Evolutionary conservation across 2,888 invertebrate genomes (phyloP).

Genomic region (Thalpophila matura): DNA sequence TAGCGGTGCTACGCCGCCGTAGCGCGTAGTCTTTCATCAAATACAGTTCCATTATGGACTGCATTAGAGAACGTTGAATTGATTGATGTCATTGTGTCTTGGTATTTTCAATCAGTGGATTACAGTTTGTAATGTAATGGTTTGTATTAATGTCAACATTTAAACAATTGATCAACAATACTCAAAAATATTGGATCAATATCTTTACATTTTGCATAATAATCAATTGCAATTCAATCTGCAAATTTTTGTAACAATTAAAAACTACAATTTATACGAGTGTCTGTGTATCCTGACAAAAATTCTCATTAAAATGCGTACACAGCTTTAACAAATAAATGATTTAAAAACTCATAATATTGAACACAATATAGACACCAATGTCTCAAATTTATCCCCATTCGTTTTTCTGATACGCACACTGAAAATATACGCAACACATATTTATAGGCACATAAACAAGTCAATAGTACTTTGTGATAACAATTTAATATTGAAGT

Average conservation of each 20-base stretch:
- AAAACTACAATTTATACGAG: no score
- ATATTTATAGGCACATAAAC: constrained; percentile 17
- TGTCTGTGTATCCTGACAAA: no score
- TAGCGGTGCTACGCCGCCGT: constrained; percentile 41
- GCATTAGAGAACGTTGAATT: background rate
- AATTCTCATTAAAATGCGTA: no score
- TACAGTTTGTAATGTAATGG: background rate
- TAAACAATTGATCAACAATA: no score
- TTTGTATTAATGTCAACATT: no score
- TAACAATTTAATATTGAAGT: constrained; percentile 19
- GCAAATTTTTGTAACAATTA: no score
- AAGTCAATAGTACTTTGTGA: constrained; percentile 13
- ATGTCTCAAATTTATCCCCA: constrained; percentile 16
- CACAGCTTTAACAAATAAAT: no score
- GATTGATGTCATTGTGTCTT: background rate
- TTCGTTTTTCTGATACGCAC: background rate
- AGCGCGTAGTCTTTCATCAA: constrained; percentile 22
- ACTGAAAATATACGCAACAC: constrained; percentile 2
- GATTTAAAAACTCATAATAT: no score
- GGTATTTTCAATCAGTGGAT: no score
- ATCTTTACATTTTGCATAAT: no score
- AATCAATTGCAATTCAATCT: no score
- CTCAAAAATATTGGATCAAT: no score
- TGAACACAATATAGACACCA: background rate
- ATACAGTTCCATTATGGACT: background rate